Base-by-base conservation (phyloP, 2,113 vertebrate species). In the Rafetus swinhoei region DNA sequence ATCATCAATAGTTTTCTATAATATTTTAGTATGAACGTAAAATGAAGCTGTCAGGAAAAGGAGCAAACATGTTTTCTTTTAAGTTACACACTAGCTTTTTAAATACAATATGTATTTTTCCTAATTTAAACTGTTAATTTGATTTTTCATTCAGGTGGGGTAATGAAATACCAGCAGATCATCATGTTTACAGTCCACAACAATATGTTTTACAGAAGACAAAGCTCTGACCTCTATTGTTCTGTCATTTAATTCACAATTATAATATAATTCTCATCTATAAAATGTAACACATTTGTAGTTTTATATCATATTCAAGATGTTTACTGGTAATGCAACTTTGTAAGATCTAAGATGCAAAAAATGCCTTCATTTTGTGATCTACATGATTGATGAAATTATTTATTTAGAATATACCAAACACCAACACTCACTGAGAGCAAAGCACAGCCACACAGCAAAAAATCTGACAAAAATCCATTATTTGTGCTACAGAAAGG, bases 401-500 rank as follows among this genome's bases (percentile, higher is more conserved):
- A 32, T 92, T 95, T 80, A 74, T 87, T 89, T 74, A 89, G 88
- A 84, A 81, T 1, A 0, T 45, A 1, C 89, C 92, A 3, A 87
- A 57, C 9, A 25, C 88, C 92, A 82, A 57, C 9, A 3, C 77
- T 91, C 84, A 1, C 50, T 81, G 85, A 86, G 86, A 91, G 54
- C 82, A 85, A 32, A 93, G 24, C 79, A 12, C 18, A 90, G 19
- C 84, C 89, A 95, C 86, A 65, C 89, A 89, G 87, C 92, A 89
- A 95, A 92, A 50, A 91, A 21, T 27, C 35, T 90, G 80, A 90
- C 72, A 79, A 92, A 97, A 87, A 91, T 92, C 87, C 96, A 82
- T 89, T 95, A 90, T 94, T 95, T 96, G 95, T 86, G 88, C 95
- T 89, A 89, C 93, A 92, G 90, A 72, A 83, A 90, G 94, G 93